These are phyloP conservation scores for Stegophylla sp. DNA, from an alignment of 2,888 invertebrate genomes.

Conservation along the genomic window DNA sequence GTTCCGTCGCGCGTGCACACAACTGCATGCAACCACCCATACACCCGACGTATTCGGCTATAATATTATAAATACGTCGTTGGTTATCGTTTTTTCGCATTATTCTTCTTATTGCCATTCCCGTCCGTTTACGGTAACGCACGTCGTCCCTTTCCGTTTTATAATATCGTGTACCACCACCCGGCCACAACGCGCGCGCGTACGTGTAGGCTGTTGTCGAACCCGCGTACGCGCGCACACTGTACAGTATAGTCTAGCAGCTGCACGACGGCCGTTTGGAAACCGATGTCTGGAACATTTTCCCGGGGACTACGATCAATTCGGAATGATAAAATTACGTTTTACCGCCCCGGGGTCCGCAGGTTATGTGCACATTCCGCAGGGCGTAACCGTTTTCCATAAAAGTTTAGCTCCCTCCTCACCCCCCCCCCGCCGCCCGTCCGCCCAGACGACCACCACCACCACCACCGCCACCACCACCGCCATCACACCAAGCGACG, in stretches of 20 bases:
- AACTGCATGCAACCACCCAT: no score
- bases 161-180: no score
- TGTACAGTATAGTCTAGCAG: no score
- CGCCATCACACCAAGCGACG: neutral
- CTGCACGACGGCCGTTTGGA: constrained; percentile 17
- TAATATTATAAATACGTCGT: no score
- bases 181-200: no score
- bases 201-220: no score
- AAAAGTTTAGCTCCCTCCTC: constrained; percentile 36
- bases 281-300: constrained; percentile 53
- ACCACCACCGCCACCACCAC: neutral
- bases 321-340: constrained; percentile 57
- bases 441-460: neutral
- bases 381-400: constrained; percentile 58
- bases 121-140: neutral
- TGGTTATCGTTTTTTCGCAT: neutral
- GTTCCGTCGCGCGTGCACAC: no score
- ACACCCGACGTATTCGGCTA: no score
- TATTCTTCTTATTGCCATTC: neutral
- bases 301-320: constrained; percentile 53
- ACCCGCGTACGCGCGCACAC: neutral
- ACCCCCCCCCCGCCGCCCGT: neutral
- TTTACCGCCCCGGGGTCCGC: constrained; percentile 44
- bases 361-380: constrained; percentile 48
- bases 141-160: neutral